Evolutionary conservation across 2,797 vertebrate genomes (phyloP).

Genomic region (Hyperoplus lanceolatus): DNA sequence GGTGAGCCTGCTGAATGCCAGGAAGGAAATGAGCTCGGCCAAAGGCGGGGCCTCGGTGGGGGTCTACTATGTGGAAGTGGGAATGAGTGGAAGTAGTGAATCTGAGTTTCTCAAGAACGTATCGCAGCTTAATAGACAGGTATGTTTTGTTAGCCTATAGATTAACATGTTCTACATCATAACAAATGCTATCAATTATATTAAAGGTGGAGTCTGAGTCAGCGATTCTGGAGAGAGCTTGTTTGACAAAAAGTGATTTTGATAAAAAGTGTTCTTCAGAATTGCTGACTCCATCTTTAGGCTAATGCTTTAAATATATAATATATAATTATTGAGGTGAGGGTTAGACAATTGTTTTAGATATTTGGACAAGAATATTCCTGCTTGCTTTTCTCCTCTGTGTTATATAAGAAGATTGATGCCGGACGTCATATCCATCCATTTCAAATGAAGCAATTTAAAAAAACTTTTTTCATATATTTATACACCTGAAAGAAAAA

Average conservation of each 20-base stretch:
- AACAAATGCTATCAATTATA: background rate
- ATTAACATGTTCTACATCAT: background rate
- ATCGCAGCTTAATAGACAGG: slow-evolving; percentile 84
- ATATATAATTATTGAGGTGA: background rate
- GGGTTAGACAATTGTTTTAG: background rate
- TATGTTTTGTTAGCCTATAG: slow-evolving; percentile 54
- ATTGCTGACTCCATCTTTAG: too few species aligned
- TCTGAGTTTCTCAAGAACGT: slow-evolving; percentile 81
- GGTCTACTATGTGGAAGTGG: slow-evolving; percentile 63
- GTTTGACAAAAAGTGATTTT: too few species aligned
- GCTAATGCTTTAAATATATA: background rate
- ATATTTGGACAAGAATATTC: background rate
- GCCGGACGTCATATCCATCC: background rate
- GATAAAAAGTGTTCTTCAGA: too few species aligned
- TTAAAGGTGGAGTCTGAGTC: background rate
- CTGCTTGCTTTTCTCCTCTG: background rate
- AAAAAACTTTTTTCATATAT: background rate
- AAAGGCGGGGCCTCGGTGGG: slow-evolving; percentile 58
- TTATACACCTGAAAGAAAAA: background rate
- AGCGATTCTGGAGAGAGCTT: too few species aligned
- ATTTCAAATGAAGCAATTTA: background rate
- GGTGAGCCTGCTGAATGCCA: slow-evolving; percentile 80
- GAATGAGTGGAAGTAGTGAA: slow-evolving; percentile 30
- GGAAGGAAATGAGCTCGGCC: slow-evolving; percentile 59
- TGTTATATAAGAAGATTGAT: background rate